Evolutionary conservation across 2,888 invertebrate species (phyloP).

Genomic region (Dolichopus griseipennis): DNA sequence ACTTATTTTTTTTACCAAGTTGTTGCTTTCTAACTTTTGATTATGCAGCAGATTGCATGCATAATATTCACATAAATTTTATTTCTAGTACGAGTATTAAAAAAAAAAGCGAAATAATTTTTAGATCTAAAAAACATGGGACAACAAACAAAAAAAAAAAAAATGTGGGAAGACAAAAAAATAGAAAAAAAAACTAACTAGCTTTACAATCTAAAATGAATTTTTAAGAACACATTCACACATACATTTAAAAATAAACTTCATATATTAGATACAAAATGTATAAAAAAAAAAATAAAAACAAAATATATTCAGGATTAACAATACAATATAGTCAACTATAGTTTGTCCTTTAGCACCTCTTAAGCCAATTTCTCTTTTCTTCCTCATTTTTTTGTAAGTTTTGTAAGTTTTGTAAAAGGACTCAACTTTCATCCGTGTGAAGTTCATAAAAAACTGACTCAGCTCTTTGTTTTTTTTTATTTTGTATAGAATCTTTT

Average conservation of each 20-base stretch:
- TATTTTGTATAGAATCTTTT: not conserved
- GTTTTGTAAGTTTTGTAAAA: constrained; percentile 7
- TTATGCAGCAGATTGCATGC: constrained; percentile 4
- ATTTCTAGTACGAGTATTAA: no score
- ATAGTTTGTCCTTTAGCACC: not conserved
- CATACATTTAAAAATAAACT: no score
- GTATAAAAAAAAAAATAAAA: no score
- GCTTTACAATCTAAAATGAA: not conserved
- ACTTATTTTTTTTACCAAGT: not conserved
- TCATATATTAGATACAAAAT: no score
- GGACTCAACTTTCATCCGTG: not conserved
- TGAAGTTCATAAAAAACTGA: not conserved
- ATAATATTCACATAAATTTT: not conserved
- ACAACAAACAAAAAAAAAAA: no score
- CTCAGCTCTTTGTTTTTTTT: not conserved
- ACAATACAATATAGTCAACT: not conserved
- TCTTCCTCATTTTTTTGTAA: not conserved
- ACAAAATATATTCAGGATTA: not conserved
- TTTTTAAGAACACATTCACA: not conserved
- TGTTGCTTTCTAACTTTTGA: not conserved
- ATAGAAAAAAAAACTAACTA: not conserved
- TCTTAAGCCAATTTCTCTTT: constrained; percentile 13
- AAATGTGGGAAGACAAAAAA: no score
- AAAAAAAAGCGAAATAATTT: not conserved
- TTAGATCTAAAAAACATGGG: not conserved